These are phyloP conservation scores for Catharus bicknelli DNA, from an alignment of 2,113 vertebrate species.

Conservation along the genomic window DNA sequence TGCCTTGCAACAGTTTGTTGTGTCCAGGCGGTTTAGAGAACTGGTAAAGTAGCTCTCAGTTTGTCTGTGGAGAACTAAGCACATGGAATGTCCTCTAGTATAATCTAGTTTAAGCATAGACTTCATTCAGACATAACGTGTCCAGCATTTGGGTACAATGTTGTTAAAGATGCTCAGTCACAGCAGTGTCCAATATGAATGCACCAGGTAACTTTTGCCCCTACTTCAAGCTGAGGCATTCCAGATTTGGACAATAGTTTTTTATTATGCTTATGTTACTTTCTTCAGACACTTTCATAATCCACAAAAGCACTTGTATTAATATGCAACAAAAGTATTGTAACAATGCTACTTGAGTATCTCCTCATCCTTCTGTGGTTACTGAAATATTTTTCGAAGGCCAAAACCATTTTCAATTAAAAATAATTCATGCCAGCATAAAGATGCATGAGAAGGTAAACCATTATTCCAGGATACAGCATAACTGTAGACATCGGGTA, in stretches of 20 bases:
- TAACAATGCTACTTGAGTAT: not conserved
- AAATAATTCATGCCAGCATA: not conserved
- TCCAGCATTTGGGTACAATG: not conserved
- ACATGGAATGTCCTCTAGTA: not conserved
- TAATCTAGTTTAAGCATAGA: not conserved
- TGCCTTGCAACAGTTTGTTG: not conserved
- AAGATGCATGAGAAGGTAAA: not conserved
- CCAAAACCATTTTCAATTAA: not conserved
- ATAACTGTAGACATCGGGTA: not conserved
- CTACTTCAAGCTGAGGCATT: not conserved
- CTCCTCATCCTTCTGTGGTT: not conserved
- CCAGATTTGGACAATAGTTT: not conserved
- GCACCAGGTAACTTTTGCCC: not conserved
- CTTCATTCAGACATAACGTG: not conserved
- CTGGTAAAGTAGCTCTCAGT: not conserved
- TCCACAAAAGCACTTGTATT: not conserved
- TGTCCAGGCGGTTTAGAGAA: not conserved
- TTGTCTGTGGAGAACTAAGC: not conserved
- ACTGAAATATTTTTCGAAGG: not conserved
- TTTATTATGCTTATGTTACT: not conserved
- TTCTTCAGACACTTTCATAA: not conserved
- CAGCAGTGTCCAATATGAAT: not conserved
- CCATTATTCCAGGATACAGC: not conserved
- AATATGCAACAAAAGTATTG: not conserved
- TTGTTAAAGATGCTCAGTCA: not conserved